Evolutionary conservation across 2,113 vertebrate genomes (phyloP).

Genomic region (Gymnarchus niloticus): DNA sequence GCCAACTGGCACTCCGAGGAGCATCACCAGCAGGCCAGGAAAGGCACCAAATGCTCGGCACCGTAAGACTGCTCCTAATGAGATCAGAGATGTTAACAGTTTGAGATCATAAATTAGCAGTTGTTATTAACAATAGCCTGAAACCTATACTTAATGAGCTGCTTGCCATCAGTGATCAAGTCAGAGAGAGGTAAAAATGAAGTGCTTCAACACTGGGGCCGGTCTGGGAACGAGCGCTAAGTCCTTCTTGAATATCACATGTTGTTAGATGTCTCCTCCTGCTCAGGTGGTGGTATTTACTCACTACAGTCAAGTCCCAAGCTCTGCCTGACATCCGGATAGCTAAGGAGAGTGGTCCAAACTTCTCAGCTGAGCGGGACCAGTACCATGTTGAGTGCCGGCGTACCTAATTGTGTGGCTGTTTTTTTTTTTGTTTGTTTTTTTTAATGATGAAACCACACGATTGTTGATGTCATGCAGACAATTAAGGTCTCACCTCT

Average conservation of each 20-base stretch:
- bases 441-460: not conserved
- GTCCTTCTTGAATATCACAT: constrained; percentile 49
- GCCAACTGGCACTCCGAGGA: constrained; percentile 60
- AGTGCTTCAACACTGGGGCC: not conserved
- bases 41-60: constrained; percentile 53
- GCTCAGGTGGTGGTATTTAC: not conserved
- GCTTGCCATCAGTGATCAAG: constrained; percentile 61
- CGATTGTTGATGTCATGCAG: not conserved
- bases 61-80: constrained; percentile 48
- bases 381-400: not conserved
- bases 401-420: not conserved
- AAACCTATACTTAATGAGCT: constrained; percentile 65
- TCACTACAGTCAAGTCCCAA: not conserved
- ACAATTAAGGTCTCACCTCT: not conserved
- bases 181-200: constrained; percentile 50
- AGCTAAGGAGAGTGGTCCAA: not conserved
- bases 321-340: not conserved
- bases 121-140: constrained; percentile 61
- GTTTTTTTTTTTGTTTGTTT: not conserved
- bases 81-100: constrained; percentile 59
- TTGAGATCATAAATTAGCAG: constrained; percentile 65
- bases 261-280: constrained; percentile 46
- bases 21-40: constrained; percentile 53
- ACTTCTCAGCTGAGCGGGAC: not conserved
- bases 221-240: constrained; percentile 49